phyloP scores from a whole-genome alignment of 2,113 vertebrate species.

The Melanostigma gelatinosum region DNA sequence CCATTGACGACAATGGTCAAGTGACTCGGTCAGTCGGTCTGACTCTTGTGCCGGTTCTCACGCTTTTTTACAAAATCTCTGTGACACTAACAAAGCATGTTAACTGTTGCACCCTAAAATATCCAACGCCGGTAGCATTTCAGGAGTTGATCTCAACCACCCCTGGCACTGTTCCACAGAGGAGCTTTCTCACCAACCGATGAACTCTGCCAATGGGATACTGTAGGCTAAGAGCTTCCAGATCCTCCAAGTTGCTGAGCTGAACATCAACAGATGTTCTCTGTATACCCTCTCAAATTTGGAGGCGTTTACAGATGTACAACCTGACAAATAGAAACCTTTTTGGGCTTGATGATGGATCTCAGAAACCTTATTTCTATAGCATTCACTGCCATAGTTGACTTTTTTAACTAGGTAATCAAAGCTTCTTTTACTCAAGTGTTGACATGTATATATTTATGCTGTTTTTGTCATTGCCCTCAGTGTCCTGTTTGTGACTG shows the following conservation, averaged over 20 bases:
- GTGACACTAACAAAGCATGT: not conserved
- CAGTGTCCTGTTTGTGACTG: not conserved
- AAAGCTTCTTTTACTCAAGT: not conserved
- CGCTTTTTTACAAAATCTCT: not conserved
- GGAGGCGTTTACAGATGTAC: not conserved
- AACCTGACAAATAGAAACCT: not conserved
- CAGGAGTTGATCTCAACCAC: conserved; percentile 9
- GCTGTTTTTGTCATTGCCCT: conserved; percentile 36
- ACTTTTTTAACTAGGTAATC: not conserved
- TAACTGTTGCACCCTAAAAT: not conserved
- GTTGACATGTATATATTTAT: not conserved
- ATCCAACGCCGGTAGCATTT: not conserved
- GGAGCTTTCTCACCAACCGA: conserved; percentile 26
- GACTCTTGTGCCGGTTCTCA: not conserved
- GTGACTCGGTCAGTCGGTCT: not conserved
- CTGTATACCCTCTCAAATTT: not conserved
- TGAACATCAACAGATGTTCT: not conserved
- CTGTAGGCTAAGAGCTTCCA: not conserved
- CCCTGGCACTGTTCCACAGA: conserved; percentile 18
- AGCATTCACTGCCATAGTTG: not conserved
- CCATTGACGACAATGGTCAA: not conserved
- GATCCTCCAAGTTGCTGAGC: conserved; percentile 5
- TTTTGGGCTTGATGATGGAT: not conserved
- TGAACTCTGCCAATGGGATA: conserved; percentile 9
- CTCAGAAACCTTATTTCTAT: not conserved